Conservation (phyloP, 2,888 invertebrate species). For the Cephus pulcher region DNA sequence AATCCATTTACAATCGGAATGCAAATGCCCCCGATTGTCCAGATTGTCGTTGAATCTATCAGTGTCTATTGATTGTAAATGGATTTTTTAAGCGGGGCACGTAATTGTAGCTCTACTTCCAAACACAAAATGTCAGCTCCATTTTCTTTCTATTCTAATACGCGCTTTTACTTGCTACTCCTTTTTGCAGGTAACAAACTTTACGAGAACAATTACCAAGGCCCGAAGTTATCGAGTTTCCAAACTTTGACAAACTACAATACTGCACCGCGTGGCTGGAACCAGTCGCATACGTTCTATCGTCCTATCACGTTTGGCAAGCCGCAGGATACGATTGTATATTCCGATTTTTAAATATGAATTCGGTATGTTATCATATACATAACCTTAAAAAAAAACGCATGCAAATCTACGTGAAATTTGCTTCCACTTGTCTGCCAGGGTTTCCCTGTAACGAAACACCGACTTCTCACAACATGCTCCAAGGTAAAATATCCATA, state of each 20-base stretch:
- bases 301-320: constrained; percentile 79
- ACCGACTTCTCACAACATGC: neutral
- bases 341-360: constrained; percentile 58
- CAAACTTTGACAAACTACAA: constrained; percentile 77
- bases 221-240: constrained; percentile 59
- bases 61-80: neutral
- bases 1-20: no score
- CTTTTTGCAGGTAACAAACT: constrained; percentile 46
- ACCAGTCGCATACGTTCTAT: constrained; percentile 76
- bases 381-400: neutral
- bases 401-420: neutral
- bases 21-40: neutral
- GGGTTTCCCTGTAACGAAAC: neutral
- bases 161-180: neutral
- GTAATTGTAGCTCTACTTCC: neutral
- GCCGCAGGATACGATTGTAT: constrained; percentile 59
- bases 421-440: neutral
- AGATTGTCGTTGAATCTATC: neutral
- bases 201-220: constrained; percentile 51
- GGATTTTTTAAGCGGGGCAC: neutral
- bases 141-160: neutral
- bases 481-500: neutral
- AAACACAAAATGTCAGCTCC: neutral
- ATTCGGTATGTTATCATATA: neutral
- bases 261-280: constrained; percentile 87